Evolutionary conservation across 2,888 invertebrate species (phyloP), one percentile per base, ranked within the genome.

Genomic region (Agrilus biguttatus): DNA sequence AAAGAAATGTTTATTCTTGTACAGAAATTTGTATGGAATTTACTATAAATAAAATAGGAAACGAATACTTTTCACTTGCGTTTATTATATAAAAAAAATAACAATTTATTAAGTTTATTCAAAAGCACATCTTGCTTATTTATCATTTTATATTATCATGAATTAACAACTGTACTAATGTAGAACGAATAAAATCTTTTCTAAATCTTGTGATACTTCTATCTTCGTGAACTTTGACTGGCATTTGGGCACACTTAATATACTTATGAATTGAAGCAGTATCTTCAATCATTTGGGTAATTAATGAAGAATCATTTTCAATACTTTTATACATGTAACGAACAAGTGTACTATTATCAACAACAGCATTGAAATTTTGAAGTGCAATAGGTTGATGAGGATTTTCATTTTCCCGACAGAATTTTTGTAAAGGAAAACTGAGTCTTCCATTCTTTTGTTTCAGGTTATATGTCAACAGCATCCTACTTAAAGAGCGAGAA

Each of bases 401-500:
- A 36, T 53, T 50, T 14, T 50, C 47, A 46, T 53, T 55, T 36
- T 55, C 51, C 19, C 61, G 54, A 47, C 66, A 66, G 49, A 66
- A 62, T 45, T 52, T 58, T 47, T 63, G 59, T 21, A 64, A 53
- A 13, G 63, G 59, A 34, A 65, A 45, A 40, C 55, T 53, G 41
- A 61, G 44, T 42, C 54, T 51, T 23, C 53, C 51, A n/a, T 50
- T 46, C 23, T 48, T 48, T 37, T 42, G 63, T 34, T 61, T 65
- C 6, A 69, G 66, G 54, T 74, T 71, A 49, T 71, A 69, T 47
- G 74, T 73, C 44, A 65, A 64, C 38, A 79, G 55, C 36, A 78
- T 62, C 40, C 71, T 70, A 47, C 69, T 68, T 1, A 78, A 57
- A 28, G 68, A 71, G 47, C 68, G 70, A 51, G 77, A 74, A 38